Percentiles rank a stretch among this genome's conserved stretches.
These are phyloP conservation scores for Bombus waltoni DNA, from an alignment of 1,140 invertebrate species.

Conservation along the genomic window DNA sequence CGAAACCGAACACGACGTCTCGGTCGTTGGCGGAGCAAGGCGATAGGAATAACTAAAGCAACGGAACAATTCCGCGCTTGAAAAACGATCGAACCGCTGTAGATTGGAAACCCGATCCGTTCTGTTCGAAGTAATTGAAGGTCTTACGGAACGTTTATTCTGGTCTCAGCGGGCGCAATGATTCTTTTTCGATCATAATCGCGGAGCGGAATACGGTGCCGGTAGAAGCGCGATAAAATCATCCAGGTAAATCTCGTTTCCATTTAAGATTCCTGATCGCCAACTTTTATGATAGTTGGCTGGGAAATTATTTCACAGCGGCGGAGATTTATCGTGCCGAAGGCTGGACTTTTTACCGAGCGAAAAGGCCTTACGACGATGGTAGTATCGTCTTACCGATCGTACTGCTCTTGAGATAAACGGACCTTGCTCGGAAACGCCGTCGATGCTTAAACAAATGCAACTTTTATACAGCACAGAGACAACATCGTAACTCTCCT, in stretches of 20 bases:
- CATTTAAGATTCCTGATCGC: not conserved
- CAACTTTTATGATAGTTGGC: not conserved
- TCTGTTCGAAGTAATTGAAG: not conserved
- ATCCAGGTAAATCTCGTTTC: not conserved
- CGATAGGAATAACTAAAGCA: not conserved
- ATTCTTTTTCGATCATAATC: slow-evolving; percentile 18
- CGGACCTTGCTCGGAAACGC: no score
- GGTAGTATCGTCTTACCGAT: not conserved
- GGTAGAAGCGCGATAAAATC: not conserved
- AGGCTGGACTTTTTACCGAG: not conserved
- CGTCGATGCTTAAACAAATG: not conserved
- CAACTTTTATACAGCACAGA: not conserved
- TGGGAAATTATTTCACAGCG: not conserved
- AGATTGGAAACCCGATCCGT: not conserved
- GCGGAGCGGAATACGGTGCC: not conserved
- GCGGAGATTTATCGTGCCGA: not conserved
- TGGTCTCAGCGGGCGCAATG: not conserved
- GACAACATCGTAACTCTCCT: not conserved
- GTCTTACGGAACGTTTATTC: not conserved
- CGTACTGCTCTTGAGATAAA: not conserved
- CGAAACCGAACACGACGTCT: not conserved
- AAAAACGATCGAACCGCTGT: not conserved
- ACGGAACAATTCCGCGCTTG: not conserved
- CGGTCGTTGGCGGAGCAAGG: not conserved
- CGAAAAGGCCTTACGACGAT: not conserved